Conservation (phyloP, 2,888 invertebrate species). For the Syritta pipiens region DNA sequence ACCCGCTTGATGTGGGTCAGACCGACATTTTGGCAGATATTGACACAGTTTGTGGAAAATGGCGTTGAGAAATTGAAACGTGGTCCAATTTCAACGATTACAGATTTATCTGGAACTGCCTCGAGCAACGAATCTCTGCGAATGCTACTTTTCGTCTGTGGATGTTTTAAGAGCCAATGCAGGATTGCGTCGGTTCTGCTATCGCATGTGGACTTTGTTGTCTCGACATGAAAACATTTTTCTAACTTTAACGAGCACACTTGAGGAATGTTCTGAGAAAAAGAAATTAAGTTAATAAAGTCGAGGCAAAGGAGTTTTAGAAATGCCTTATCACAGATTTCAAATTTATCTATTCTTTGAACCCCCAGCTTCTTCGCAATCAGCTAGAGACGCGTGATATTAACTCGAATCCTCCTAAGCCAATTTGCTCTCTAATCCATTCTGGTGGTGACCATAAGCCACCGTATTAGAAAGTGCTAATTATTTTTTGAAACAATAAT, state of each 20-base stretch:
- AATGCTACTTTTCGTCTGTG: conserved; percentile 83
- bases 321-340: too few species aligned
- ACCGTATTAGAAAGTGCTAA: too few species aligned
- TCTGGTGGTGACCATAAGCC: too few species aligned
- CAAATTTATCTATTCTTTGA: too few species aligned
- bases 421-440: too few species aligned
- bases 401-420: too few species aligned
- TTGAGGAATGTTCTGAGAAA: too few species aligned
- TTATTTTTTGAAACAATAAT: too few species aligned
- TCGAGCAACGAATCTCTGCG: conserved; percentile 69
- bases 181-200: conserved; percentile 83
- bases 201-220: conserved; percentile 78
- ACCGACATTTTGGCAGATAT: conserved; percentile 93
- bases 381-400: too few species aligned
- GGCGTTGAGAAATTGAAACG: conserved; percentile 97
- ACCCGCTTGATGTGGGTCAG: conserved; percentile 87
- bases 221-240: conserved; percentile 90
- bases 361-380: too few species aligned
- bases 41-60: conserved; percentile 96
- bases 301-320: too few species aligned
- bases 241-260: conserved; percentile 81
- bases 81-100: conserved; percentile 93
- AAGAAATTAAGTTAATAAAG: too few species aligned
- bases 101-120: conserved; percentile 75
- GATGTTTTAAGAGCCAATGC: conserved; percentile 89